These are phyloP conservation scores for Corythucha ciliata DNA, from an alignment of 2,888 invertebrate species.

Conservation along the genomic window DNA sequence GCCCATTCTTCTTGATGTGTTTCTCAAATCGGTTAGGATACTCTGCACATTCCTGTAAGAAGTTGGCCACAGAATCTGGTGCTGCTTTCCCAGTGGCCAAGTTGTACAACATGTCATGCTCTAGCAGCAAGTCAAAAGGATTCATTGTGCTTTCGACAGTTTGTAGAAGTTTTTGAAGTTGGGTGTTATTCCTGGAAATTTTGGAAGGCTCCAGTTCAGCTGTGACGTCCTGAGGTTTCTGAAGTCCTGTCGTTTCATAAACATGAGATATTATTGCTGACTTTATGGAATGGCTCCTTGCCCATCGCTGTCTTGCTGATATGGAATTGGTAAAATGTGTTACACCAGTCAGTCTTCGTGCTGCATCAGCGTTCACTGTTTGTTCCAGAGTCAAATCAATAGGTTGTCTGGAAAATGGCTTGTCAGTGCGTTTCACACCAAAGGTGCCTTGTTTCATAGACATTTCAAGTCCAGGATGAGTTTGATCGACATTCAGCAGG, in stretches of 20 bases:
- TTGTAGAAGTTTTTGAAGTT: not conserved
- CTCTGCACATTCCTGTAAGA: not conserved
- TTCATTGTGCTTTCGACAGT: not conserved
- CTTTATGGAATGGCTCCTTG: not conserved
- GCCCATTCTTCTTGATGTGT: not conserved
- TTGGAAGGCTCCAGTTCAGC: not conserved
- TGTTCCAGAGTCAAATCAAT: not conserved
- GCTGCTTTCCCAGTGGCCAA: not conserved
- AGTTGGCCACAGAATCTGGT: not conserved
- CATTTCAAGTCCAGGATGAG: not conserved
- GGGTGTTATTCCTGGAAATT: not conserved
- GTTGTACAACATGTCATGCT: not conserved
- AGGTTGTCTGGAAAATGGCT: not conserved
- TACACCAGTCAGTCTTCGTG: not conserved
- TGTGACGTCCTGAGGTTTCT: not conserved
- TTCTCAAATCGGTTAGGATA: not conserved
- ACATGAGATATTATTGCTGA: not conserved
- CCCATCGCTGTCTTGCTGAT: not conserved
- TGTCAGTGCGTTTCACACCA: not conserved
- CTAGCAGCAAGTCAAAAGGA: not conserved
- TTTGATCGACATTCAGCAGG: not conserved
- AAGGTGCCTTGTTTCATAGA: not conserved
- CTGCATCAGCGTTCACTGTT: not conserved
- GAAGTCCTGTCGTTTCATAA: not conserved
- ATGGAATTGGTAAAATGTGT: not conserved